Percentiles rank a stretch among this genome's conserved stretches.
These are phyloP conservation scores for Scophthalmus maximus DNA, from an alignment of 2,113 vertebrate genomes.

Conservation along the genomic window DNA sequence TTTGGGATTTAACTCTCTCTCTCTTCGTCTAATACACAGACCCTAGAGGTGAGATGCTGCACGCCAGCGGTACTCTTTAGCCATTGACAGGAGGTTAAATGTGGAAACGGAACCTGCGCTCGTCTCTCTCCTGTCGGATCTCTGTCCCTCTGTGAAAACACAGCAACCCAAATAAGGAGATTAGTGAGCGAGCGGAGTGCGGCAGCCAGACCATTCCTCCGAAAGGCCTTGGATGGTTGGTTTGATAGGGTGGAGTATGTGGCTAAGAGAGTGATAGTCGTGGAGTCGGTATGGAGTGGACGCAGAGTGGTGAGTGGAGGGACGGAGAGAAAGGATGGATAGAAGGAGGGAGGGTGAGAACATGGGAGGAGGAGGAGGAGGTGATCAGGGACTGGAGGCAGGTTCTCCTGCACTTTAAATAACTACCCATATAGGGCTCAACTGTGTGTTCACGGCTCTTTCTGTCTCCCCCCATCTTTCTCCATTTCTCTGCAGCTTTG, in stretches of 20 bases:
- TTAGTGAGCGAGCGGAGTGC: slow-evolving; percentile 57
- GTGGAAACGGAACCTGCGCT: slow-evolving; percentile 81
- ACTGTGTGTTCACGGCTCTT: slow-evolving; percentile 50
- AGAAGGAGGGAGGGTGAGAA: slow-evolving; percentile 46
- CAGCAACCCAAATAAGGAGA: slow-evolving; percentile 93
- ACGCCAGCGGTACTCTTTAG: slow-evolving; percentile 38
- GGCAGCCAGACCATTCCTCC: slow-evolving; percentile 83
- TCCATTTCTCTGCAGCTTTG: slow-evolving; percentile 39
- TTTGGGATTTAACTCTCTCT: neutral
- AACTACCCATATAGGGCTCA: slow-evolving; percentile 71
- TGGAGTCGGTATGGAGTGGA: slow-evolving; percentile 57
- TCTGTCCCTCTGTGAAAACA: slow-evolving; percentile 17
- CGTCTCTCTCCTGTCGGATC: slow-evolving; percentile 52
- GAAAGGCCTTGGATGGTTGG: slow-evolving; percentile 76
- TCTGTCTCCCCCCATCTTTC: slow-evolving; percentile 43
- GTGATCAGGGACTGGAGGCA: slow-evolving; percentile 74
- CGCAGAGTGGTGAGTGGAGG: slow-evolving; percentile 62
- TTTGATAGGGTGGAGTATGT: slow-evolving; percentile 68
- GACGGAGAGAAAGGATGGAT: slow-evolving; percentile 23
- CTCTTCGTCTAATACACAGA: neutral
- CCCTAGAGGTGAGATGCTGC: slow-evolving; percentile 23
- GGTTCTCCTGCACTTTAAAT: slow-evolving; percentile 83
- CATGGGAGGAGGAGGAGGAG: slow-evolving; percentile 52
- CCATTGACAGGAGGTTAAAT: slow-evolving; percentile 85
- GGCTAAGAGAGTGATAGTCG: slow-evolving; percentile 48